Conservation (phyloP, 2,888 invertebrate species). For the Acleris holmiana region DNA sequence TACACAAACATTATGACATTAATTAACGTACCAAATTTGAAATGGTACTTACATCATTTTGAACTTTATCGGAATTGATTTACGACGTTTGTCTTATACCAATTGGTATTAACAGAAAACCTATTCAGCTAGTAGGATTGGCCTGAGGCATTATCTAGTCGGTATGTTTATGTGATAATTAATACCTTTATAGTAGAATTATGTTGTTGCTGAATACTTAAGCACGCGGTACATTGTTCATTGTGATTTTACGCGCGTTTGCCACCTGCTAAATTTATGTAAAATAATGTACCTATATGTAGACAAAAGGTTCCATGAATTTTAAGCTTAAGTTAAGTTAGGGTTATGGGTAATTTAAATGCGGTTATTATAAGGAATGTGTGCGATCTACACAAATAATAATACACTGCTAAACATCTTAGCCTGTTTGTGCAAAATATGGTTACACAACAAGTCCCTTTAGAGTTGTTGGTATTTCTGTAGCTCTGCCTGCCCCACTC, state of each 20-base stretch:
- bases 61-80: neutral
- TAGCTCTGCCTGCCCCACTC: too few species aligned
- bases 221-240: slow-evolving; percentile 25
- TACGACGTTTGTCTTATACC: slow-evolving; percentile 13
- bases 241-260: slow-evolving; percentile 5
- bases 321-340: neutral
- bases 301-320: slow-evolving; percentile 1
- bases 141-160: slow-evolving; percentile 22
- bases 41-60: neutral
- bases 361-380: neutral
- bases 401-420: too few species aligned
- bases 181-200: slow-evolving; percentile 28
- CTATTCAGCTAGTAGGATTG: slow-evolving; percentile 16
- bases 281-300: neutral
- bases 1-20: too few species aligned
- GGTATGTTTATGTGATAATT: slow-evolving; percentile 24
- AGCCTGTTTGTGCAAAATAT: too few species aligned
- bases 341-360: neutral
- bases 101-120: slow-evolving; percentile 21
- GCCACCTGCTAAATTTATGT: neutral
- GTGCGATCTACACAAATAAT: too few species aligned
- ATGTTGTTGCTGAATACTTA: slow-evolving; percentile 23
- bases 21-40: too few species aligned
- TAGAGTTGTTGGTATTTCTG: too few species aligned
- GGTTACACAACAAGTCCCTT: too few species aligned